Conservation (phyloP, 2,888 invertebrate genomes). For the Ormyrus thymus region DNA sequence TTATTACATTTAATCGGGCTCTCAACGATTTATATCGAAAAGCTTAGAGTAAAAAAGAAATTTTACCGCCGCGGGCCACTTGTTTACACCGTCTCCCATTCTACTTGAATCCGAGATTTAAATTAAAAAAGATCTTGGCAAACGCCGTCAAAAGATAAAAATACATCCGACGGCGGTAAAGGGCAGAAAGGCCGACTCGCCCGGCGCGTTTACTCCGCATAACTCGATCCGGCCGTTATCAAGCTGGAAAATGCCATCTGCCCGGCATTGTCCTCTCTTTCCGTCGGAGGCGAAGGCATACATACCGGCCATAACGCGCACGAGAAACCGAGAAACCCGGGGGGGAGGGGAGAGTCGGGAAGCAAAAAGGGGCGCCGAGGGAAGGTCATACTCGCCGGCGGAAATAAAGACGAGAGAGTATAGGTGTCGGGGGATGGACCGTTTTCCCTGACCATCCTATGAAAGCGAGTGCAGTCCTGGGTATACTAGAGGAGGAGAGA, state of each 20-base stretch:
- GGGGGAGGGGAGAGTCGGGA: constrained; percentile 46
- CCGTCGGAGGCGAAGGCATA: constrained; percentile 21
- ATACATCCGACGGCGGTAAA: neutral
- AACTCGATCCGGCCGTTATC: constrained; percentile 59
- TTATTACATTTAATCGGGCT: too few relatives aligned
- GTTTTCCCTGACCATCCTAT: constrained; percentile 70
- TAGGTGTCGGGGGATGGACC: constrained; percentile 71
- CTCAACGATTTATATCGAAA: too few relatives aligned
- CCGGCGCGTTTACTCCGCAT: constrained; percentile 8
- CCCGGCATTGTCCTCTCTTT: constrained; percentile 37
- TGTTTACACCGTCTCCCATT: too few relatives aligned
- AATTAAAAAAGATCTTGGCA: neutral
- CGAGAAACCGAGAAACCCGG: constrained; percentile 51
- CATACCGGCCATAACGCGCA: neutral
- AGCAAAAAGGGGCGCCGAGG: constrained; percentile 43
- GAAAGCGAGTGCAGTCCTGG: constrained; percentile 70
- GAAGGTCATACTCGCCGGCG: constrained; percentile 60
- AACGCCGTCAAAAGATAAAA: neutral
- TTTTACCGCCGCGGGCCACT: too few relatives aligned
- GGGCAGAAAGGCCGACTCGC: constrained; percentile 13
- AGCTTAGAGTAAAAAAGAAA: too few relatives aligned
- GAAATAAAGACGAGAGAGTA: constrained; percentile 71
- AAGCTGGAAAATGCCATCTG: constrained; percentile 51
- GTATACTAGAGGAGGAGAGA: constrained; percentile 60
- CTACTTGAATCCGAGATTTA: too few relatives aligned